Percentiles rank a stretch among this genome's conserved stretches.
Conservation (phyloP, 2,113 vertebrate genomes). For the Xenotilapia leptura region DNA sequence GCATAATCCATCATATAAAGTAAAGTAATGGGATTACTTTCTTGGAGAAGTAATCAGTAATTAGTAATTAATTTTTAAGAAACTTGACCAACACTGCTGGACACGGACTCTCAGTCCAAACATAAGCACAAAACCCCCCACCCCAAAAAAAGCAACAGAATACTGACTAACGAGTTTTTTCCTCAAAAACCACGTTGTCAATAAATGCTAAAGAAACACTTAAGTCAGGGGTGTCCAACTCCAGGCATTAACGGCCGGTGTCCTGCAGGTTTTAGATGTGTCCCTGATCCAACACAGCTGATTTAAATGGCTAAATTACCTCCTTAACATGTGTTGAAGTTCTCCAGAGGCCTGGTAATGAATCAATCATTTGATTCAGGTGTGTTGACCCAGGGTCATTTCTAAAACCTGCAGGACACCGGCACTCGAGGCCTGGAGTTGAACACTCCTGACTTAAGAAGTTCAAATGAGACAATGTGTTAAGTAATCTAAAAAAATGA, state of each 20-base stretch:
- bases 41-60: background rate
- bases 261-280: background rate
- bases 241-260: rapidly evolving
- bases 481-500: background rate
- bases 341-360: background rate
- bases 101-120: background rate
- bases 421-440: background rate
- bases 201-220: background rate
- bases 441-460: background rate
- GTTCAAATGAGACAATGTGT: background rate
- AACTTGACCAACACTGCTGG: background rate
- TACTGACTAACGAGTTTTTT: background rate
- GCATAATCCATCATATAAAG: background rate
- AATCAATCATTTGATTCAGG: background rate
- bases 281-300: background rate
- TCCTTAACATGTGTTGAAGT: background rate
- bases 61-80: background rate
- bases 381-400: background rate
- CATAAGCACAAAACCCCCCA: background rate
- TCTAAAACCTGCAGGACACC: background rate
- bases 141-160: rapidly evolving
- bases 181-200: background rate
- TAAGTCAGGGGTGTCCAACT: background rate
- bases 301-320: background rate
- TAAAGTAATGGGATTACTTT: background rate